Base-by-base conservation (phyloP, 2,888 invertebrate genomes). In the Lepetodrilus schrolli region DNA sequence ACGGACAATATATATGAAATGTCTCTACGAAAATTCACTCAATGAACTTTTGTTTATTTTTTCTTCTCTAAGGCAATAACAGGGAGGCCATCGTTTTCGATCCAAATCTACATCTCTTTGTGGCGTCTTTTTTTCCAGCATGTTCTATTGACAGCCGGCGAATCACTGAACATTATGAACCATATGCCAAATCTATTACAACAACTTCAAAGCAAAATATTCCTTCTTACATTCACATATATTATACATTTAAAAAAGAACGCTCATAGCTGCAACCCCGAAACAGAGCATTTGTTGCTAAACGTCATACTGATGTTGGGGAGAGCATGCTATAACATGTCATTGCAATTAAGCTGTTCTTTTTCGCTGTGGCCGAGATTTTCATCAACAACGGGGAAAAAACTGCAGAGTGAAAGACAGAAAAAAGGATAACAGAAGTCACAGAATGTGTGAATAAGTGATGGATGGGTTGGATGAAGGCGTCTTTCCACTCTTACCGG, bases 101-200 rank as follows among this genome's bases (percentile, higher is more conserved):
- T n/a, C n/a, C n/a, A n/a, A n/a, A n/a, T n/a, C n/a, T n/a, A n/a
- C n/a, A n/a, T n/a, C n/a, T n/a, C n/a, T n/a, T n/a, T n/a, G n/a
- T n/a, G n/a, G n/a, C n/a, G n/a, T n/a, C n/a, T n/a, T n/a, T 30
- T 58, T 58, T 58, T 10, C 30, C 58, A 30, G n/a, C n/a, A n/a
- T n/a, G n/a, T n/a, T n/a, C n/a, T n/a, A n/a, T n/a, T n/a, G n/a
- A n/a, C 21, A 17, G 26, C 58, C 30, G 13, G n/a, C 58, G 58
- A 58, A 51, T 58, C 58, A 34, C 58, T 30, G n/a, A 58, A 34
- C 26, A 58, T 58, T 58, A 58, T 58, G 30, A 30, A 58, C 7
- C 58, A 58, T 58, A 58, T 58, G 58, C 30, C 58, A 58, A 58
- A 58, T 58, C 58, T 30, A 58, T 58, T 58, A 58, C 30, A 58